phyloP scores from a whole-genome alignment of 2,113 vertebrate species.

The Rhea pennata region DNA sequence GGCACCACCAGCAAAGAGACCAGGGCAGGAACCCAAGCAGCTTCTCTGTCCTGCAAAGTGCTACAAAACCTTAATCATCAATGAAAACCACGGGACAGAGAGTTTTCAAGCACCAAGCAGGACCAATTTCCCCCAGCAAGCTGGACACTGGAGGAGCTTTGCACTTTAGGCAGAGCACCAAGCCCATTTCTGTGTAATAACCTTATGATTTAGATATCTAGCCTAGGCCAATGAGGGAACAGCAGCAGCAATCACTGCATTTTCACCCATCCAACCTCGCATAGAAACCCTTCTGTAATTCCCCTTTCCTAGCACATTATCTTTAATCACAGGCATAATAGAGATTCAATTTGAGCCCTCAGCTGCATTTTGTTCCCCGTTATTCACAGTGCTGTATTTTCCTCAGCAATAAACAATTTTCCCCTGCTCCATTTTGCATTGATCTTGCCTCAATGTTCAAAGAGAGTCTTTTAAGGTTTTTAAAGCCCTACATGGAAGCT shows the following conservation, averaged over 20 bases:
- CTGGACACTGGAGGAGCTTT: not conserved
- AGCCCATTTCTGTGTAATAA: conserved; percentile 2
- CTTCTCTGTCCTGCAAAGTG: not conserved
- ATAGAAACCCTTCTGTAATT: not conserved
- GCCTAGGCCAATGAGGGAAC: conserved; percentile 21
- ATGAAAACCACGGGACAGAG: not conserved
- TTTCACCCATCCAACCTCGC: conserved; percentile 14
- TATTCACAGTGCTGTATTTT: conserved; percentile 57
- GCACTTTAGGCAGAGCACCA: not conserved
- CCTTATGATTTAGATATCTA: conserved; percentile 41
- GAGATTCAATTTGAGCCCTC: conserved; percentile 13
- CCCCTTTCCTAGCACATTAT: conserved; percentile 47
- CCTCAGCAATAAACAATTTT: conserved; percentile 57
- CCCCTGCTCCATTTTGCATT: conserved; percentile 14
- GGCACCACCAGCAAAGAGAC: not conserved
- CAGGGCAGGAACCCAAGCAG: not conserved
- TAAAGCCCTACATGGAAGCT: not conserved
- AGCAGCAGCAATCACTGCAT: not conserved
- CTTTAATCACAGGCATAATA: conserved; percentile 67
- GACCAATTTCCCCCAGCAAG: not conserved
- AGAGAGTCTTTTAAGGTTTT: not conserved
- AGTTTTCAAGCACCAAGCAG: not conserved
- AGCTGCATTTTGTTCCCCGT: conserved; percentile 61
- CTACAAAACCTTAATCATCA: not conserved
- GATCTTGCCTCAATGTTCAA: not conserved